phyloP scores from a whole-genome alignment of 2,888 invertebrate species.

The Patella ulyssiponensis region DNA sequence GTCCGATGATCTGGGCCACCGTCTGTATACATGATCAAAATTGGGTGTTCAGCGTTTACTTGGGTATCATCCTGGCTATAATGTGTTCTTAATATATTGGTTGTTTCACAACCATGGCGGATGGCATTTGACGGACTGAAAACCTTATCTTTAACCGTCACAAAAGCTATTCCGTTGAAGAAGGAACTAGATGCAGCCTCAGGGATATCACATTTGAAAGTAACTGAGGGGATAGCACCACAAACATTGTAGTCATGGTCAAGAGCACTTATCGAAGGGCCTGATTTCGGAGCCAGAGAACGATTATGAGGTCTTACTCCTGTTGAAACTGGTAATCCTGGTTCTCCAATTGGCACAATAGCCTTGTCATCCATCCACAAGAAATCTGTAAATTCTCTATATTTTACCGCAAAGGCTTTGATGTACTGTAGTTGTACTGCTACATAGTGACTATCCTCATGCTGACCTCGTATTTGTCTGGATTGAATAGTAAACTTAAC shows the following conservation, averaged over 20 bases:
- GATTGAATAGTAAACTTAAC: constrained; percentile 18
- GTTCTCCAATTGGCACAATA: constrained; percentile 31
- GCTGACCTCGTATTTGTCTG: constrained; percentile 18
- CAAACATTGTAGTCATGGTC: too few relatives aligned
- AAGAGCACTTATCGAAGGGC: constrained; percentile 17
- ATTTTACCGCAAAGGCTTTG: constrained; percentile 25
- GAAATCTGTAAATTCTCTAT: constrained; percentile 11
- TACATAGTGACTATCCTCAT: constrained; percentile 16
- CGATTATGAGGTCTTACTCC: constrained; percentile 16
- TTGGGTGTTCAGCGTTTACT: constrained; percentile 17
- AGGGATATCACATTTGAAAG: too few relatives aligned
- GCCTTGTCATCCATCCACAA: constrained; percentile 32
- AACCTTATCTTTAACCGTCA: too few relatives aligned
- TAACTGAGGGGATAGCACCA: too few relatives aligned
- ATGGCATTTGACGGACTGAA: constrained; percentile 23
- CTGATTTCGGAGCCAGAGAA: neutral
- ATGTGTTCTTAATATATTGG: neutral
- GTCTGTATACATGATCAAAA: too few relatives aligned
- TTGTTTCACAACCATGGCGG: constrained; percentile 22
- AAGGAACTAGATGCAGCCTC: too few relatives aligned
- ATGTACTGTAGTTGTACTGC: constrained; percentile 6
- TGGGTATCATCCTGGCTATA: constrained; percentile 2
- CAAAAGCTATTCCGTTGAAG: too few relatives aligned
- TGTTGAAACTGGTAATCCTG: constrained; percentile 22
- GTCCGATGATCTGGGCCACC: too few relatives aligned